A percentile compares a stretch with the other conserved stretches of the same genome.
These are phyloP conservation scores for Periophthalmodon schlosseri DNA, from an alignment of 2,113 vertebrate genomes.

Conservation along the genomic window DNA sequence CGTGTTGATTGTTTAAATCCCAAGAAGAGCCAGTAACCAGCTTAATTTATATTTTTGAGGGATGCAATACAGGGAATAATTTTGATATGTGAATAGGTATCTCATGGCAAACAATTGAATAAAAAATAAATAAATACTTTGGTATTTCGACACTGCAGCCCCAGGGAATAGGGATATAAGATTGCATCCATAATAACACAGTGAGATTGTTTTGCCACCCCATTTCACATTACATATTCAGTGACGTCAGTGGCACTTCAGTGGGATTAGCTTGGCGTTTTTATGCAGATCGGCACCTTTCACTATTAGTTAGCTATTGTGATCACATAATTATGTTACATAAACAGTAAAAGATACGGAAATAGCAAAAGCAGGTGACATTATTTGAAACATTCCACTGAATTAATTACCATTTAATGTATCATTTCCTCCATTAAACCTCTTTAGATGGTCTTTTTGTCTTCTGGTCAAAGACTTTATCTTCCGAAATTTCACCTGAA, in stretches of 20 bases:
- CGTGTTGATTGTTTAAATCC: neutral
- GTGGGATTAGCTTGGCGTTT: too few relatives aligned
- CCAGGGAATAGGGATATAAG: too few relatives aligned
- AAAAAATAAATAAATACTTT: too few relatives aligned
- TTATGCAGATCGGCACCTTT: too few relatives aligned
- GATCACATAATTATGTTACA: too few relatives aligned
- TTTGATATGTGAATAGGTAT: neutral
- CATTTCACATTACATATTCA: neutral
- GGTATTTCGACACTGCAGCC: too few relatives aligned
- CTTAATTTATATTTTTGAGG: neutral
- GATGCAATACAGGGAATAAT: neutral
- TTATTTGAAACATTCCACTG: constrained; percentile 5
- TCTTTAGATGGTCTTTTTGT: constrained; percentile 92
- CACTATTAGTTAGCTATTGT: too few relatives aligned
- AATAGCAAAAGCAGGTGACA: neutral
- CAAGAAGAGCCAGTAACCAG: neutral
- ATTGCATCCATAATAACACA: too few relatives aligned
- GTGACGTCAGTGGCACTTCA: too few relatives aligned
- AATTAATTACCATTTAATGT: constrained; percentile 82
- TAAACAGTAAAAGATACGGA: too few relatives aligned
- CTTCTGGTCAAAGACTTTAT: constrained; percentile 86
- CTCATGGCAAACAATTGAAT: neutral
- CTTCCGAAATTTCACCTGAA: constrained; percentile 92
- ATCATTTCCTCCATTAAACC: constrained; percentile 85
- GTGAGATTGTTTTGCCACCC: neutral